Evolutionary conservation across 2,888 invertebrate species (phyloP).

Genomic region (Chironomus tentans): DNA sequence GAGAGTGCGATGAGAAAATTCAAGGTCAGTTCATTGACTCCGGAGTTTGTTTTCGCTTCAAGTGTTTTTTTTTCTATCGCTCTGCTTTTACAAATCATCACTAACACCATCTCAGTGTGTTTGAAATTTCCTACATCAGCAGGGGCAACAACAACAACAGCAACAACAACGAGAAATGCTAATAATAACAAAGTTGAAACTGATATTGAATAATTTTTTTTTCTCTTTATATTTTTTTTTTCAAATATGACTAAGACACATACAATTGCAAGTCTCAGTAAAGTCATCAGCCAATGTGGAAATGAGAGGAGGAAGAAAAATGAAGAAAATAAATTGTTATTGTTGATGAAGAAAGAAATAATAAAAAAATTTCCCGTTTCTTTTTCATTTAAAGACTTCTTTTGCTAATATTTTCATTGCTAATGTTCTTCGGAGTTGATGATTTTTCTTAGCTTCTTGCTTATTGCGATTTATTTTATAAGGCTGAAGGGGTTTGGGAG

Average conservation of each 20-base stretch:
- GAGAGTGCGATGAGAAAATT: background rate
- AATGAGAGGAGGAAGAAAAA: background rate
- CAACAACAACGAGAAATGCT: background rate
- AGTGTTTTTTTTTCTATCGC: slow-evolving; percentile 18
- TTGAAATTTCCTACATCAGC: no score
- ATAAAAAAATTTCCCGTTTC: slow-evolving; percentile 14
- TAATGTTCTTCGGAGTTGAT: no score
- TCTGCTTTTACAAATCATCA: background rate
- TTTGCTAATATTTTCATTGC: no score
- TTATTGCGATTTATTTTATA: no score
- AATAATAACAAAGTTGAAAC: no score
- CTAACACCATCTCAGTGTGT: background rate
- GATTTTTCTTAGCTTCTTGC: no score
- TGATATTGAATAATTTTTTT: background rate
- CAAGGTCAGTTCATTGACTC: slow-evolving; percentile 23
- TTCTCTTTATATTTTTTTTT: background rate
- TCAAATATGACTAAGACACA: background rate
- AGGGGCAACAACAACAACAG: no score
- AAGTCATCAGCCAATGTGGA: background rate
- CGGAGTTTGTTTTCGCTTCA: slow-evolving; percentile 23
- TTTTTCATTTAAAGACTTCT: no score
- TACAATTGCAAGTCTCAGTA: background rate
- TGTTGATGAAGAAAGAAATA: background rate
- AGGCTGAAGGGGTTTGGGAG: no score
- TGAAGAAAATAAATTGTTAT: no score